phyloP scores from a whole-genome alignment of 2,113 vertebrate species.

The Etheostoma spectabile region DNA sequence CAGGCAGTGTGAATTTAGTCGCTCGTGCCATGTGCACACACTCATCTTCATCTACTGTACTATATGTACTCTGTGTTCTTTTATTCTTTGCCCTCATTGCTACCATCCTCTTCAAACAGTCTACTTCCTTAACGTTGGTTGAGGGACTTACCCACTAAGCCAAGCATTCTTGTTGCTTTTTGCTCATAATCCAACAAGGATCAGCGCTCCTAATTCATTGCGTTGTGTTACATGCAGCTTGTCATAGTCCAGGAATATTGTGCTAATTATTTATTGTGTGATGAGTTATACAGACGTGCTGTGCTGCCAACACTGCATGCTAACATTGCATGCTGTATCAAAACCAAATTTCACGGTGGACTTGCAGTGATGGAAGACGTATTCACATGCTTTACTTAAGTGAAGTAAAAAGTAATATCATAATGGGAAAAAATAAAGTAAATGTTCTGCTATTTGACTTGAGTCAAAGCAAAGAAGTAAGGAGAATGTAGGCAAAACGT shows the following conservation, averaged over 20 bases:
- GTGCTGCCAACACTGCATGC: no score
- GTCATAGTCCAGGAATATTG: neutral
- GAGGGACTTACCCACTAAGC: neutral
- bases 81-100: conserved; percentile 14
- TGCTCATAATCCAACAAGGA: neutral
- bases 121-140: neutral
- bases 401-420: no score
- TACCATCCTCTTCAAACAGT: neutral
- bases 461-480: no score
- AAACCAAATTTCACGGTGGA: neutral
- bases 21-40: conserved; percentile 29
- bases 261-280: neutral
- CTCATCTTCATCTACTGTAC: conserved; percentile 32
- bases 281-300: neutral
- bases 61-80: neutral
- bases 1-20: conserved; percentile 60
- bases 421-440: no score
- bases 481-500: no score
- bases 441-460: no score
- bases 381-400: no score
- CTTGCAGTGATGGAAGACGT: no score
- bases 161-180: neutral
- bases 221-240: neutral
- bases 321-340: neutral
- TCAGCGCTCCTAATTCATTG: neutral